These are phyloP conservation scores for Monopis laevigella DNA, from an alignment of 2,888 invertebrate species.

Conservation along the genomic window DNA sequence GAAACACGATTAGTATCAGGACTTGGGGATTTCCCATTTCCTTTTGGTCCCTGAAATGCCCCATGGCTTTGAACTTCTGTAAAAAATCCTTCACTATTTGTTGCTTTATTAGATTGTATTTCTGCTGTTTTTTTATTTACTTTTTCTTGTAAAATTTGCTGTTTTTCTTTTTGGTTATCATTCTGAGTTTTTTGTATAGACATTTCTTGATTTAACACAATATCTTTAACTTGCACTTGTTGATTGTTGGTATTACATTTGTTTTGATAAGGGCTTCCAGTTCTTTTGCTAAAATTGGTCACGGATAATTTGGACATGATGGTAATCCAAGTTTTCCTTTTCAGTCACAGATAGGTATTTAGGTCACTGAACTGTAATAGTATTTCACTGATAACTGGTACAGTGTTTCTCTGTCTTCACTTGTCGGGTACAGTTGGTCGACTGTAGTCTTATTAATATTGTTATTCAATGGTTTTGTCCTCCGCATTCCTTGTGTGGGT, in stretches of 20 bases:
- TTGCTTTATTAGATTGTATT: constrained; percentile 46
- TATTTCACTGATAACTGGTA: neutral
- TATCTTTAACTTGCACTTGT: neutral
- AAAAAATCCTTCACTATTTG: constrained; percentile 42
- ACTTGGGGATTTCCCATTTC: constrained; percentile 32
- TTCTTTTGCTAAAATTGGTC: constrained; percentile 44
- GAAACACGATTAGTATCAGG: constrained; percentile 26
- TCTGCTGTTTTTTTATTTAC: constrained; percentile 51
- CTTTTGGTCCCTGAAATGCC: constrained; percentile 43
- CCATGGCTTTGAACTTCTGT: constrained; percentile 57
- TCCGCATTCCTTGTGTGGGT: constrained; percentile 51
- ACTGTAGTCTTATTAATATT: constrained; percentile 38
- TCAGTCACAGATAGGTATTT: neutral
- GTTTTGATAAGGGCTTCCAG: constrained; percentile 34
- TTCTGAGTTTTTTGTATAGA: constrained; percentile 36
- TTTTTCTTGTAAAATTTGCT: constrained; percentile 45
- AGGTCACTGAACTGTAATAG: constrained; percentile 4
- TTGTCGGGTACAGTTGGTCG: constrained; percentile 36
- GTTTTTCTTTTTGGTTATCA: constrained; percentile 50
- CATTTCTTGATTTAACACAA: constrained; percentile 25
- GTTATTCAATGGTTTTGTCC: constrained; percentile 38
- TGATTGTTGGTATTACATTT: neutral
- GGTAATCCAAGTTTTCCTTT: constrained; percentile 11
- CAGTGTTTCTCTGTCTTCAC: constrained; percentile 28
- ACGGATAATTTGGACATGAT: constrained; percentile 48